Conservation (phyloP, 2,888 invertebrate genomes). For the Coelinius sp. region DNA sequence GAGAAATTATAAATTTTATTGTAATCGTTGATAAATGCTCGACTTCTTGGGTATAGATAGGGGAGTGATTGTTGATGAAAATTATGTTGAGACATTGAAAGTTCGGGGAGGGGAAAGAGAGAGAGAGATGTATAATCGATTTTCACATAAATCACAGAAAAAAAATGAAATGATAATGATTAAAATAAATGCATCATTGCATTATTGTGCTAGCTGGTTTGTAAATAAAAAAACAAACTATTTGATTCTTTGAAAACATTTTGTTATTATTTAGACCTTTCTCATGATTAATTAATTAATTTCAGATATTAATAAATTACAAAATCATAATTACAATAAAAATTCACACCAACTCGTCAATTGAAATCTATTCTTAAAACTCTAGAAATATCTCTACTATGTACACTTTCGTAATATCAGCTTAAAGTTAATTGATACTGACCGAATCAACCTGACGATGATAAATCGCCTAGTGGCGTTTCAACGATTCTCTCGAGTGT, state of each 20-base stretch:
- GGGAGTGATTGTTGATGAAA: slow-evolving; percentile 13
- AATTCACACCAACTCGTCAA: background rate
- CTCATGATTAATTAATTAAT: background rate
- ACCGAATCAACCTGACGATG: slow-evolving; percentile 2
- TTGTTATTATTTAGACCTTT: background rate
- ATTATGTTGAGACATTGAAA: background rate
- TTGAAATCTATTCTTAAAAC: background rate
- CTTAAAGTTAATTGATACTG: slow-evolving; percentile 11
- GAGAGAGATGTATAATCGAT: slow-evolving; percentile 18
- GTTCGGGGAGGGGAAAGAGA: too few species aligned
- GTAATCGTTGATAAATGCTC: slow-evolving; percentile 24
- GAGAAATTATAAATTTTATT: slow-evolving; percentile 23
- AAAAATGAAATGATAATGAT: slow-evolving; percentile 36
- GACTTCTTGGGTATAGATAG: slow-evolving; percentile 14
- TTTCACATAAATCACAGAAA: slow-evolving; percentile 16
- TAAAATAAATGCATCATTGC: slow-evolving; percentile 14
- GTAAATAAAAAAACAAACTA: slow-evolving; percentile 67
- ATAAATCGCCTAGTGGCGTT: background rate
- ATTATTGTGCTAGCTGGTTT: slow-evolving; percentile 68
- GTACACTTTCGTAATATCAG: slow-evolving; percentile 4
- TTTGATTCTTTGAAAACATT: slow-evolving; percentile 67
- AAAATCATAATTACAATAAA: background rate
- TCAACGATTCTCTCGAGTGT: too few species aligned
- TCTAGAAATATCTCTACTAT: slow-evolving; percentile 9
- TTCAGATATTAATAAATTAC: background rate